Evolutionary conservation across 1,140 invertebrate genomes (phyloP).

Genomic region (Aphaenogaster ashmeadi): DNA sequence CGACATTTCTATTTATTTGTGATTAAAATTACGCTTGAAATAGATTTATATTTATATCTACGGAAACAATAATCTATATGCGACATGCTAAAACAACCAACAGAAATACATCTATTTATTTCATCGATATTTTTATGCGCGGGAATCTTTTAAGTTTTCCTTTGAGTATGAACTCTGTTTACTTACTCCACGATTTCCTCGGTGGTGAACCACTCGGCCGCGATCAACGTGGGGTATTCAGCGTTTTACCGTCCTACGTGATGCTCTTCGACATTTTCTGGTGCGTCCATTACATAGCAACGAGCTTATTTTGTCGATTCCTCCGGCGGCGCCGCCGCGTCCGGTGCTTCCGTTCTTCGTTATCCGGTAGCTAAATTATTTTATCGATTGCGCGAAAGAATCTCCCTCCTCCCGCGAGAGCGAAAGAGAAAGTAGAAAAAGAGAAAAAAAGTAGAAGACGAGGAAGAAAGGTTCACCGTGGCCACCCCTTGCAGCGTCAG

Average conservation of each 20-base stretch:
- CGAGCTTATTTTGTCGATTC: constrained; percentile 72
- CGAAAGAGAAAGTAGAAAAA: background rate
- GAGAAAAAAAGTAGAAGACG: constrained; percentile 5
- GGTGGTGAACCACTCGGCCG: background rate
- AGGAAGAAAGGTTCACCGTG: constrained; percentile 64
- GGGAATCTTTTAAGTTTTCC: background rate
- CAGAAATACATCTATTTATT: background rate
- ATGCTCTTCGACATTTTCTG: constrained; percentile 16
- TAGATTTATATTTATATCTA: background rate
- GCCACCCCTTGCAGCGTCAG: constrained; percentile 84
- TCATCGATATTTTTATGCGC: background rate
- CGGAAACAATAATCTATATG: background rate
- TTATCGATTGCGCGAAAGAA: constrained; percentile 68
- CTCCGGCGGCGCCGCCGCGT: constrained; percentile 17
- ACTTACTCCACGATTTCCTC: background rate
- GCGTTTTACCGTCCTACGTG: background rate
- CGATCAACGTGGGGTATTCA: background rate
- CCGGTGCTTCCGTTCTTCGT: constrained; percentile 55
- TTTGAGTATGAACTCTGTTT: background rate
- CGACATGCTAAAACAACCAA: background rate
- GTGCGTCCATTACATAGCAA: constrained; percentile 64
- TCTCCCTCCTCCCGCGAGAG: background rate
- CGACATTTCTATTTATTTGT: background rate
- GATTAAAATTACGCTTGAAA: background rate
- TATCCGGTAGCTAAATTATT: constrained; percentile 64